Base-by-base conservation (phyloP, 2,113 vertebrate genomes). In the Dendropsophus ebraccatus region DNA sequence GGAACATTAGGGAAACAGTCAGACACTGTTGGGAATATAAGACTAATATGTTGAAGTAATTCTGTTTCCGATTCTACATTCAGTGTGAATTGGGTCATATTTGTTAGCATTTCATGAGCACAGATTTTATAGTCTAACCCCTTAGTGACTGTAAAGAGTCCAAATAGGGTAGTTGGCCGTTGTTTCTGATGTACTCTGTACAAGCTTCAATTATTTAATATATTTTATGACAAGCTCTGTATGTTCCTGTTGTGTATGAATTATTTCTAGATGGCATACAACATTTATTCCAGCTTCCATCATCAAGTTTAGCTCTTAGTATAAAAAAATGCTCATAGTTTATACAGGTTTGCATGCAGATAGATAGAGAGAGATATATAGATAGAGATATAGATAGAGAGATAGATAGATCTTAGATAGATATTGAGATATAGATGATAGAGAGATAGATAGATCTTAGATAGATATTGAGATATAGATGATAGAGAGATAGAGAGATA, bases 211-310 rank as follows among this genome's bases (percentile, higher is more conserved):
- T 37, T 41, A 70, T 70, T 70, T 23, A 70, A 41, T 70, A 16
- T 41, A 41, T 21, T 41, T 23, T 14, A 35, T 11, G 32, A 41
- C 67, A 23, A 70, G 67, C 32, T 16, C 35, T 16, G 32, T 4
- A 70, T 21, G 32, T 69, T 28, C 65, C 16, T 9, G 30, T 35
- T 19, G 65, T 9, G 30, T 69, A 69, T 69, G 30, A 69, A 69
- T 69, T 69, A 69, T 69, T 69, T 69, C 65, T 69, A 32, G 65
- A 21, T 69, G 2, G 65, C 65, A 25, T 69, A 30, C 65, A 69
- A 17, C 65, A 69, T 32, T 35, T 2, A 69, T 35, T 69, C 30
- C 30, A 9, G 65, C 65, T 69, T 65, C 21, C 6, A 19, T 69
- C 32, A 35, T 69, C 65, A 32, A 35, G 30, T 35, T 32, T 35